Base-by-base conservation (phyloP, 2,113 vertebrate genomes). In the Lethenteron camtschaticum region DNA sequence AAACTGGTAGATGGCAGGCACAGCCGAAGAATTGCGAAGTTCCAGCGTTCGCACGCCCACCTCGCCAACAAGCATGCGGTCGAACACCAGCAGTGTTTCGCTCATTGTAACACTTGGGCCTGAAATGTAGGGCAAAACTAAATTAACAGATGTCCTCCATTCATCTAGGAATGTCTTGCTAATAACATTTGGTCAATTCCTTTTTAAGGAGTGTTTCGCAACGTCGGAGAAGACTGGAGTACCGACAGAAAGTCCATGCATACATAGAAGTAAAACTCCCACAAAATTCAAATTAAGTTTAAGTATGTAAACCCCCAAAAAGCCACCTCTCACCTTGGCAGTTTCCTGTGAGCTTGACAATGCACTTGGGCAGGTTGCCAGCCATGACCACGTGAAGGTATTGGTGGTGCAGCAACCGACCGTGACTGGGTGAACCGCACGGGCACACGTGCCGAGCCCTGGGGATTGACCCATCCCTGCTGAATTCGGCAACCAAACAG, bases 301-400 rank as follows among this genome's bases (percentile, higher is more conserved):
- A 41, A 41, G 6, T 41, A 41, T 41, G 41, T 41, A 41, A 56
- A 69, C 56, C 20, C 56, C 12, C 20, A 18, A 55, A 56, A 7
- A 68, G 41, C 68, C n/a, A 16, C 14, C 24, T 56, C 74, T 14
- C 83, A 96, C 94, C 94, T 82, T 73, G 76, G 72, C 85, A 86
- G 10, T 73, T 79, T 70, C 90, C 92, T 56, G 70, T 76, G 69
- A 92, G 80, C 80, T 88, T 90, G 72, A 99, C 77, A 68, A 78
- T 70, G 4, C 80, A 79, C 75, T 80, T 73, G n/a, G 76, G 80
- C 73, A 80, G 74, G 63, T 71, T 77, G 10, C 84, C 87, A 57
- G 72, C 78, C 55, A 79, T 83, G 59, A 72, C 10, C 2, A 96
- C 57, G 68, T 78, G 79, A 68, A 95, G 78, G 73, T 94, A 92